phyloP scores from a whole-genome alignment of 2,888 invertebrate genomes.

The Eupelmus urozonus region DNA sequence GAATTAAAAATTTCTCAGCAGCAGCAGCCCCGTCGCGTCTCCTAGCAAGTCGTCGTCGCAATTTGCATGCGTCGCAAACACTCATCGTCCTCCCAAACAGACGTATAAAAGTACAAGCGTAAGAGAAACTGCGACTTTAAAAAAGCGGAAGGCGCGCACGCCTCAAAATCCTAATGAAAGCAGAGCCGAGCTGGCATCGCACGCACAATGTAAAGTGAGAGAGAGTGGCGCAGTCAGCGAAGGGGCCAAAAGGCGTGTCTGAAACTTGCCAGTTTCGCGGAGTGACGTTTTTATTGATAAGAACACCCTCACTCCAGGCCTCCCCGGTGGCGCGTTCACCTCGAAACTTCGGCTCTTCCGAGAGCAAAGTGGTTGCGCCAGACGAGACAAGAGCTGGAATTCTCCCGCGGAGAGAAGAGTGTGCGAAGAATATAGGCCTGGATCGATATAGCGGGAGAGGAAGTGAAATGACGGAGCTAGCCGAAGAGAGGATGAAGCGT shows the following conservation, averaged over 20 bases:
- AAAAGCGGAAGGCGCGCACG: background rate
- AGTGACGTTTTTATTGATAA: slow-evolving; percentile 49
- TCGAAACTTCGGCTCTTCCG: slow-evolving; percentile 3
- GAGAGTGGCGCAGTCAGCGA: background rate
- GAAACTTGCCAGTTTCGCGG: slow-evolving; percentile 8
- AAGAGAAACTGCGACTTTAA: background rate
- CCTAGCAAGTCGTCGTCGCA: background rate
- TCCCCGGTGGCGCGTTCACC: background rate
- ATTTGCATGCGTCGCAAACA: slow-evolving; percentile 19
- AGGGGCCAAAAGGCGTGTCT: background rate
- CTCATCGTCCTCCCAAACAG: background rate
- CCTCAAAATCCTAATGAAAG: background rate
- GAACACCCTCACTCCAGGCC: slow-evolving; percentile 13
- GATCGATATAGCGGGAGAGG: background rate
- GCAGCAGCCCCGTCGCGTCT: background rate
- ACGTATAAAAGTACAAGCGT: background rate
- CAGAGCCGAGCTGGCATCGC: background rate
- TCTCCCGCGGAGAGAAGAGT: background rate
- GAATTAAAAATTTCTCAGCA: background rate
- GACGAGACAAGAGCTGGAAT: background rate
- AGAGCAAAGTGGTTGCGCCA: slow-evolving; percentile 1
- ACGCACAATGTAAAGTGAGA: background rate
- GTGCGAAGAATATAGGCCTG: background rate
- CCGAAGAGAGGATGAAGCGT: background rate
- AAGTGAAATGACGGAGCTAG: background rate